Conservation (phyloP, 2,888 invertebrate species). For the Melipona beecheii region DNA sequence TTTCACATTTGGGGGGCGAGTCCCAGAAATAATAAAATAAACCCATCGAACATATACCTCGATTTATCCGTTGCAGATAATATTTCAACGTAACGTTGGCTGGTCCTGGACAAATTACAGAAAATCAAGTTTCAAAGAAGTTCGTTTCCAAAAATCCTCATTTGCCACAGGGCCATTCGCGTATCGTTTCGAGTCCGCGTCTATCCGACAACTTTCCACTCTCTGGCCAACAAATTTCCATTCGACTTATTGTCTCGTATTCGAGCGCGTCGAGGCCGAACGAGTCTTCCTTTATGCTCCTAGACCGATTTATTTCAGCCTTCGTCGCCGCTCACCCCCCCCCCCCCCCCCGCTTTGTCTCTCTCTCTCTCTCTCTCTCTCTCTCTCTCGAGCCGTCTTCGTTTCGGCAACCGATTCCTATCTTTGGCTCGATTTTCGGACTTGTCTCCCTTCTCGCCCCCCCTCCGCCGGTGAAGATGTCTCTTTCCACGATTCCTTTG, state of each 20-base stretch:
- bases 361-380: not conserved
- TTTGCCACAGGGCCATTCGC: not conserved
- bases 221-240: not conserved
- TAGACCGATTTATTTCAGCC: slow-evolving; percentile 7
- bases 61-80: no score
- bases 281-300: not conserved
- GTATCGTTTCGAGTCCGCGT: not conserved
- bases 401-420: slow-evolving; percentile 8
- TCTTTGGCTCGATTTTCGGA: slow-evolving; percentile 18
- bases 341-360: not conserved
- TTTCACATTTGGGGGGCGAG: no score
- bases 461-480: no score
- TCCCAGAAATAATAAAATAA: no score
- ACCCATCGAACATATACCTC: no score
- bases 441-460: slow-evolving; percentile 1
- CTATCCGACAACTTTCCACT: not conserved
- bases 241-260: not conserved
- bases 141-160: not conserved
- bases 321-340: no score
- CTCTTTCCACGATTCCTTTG: slow-evolving; percentile 2
- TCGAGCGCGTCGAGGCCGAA: not conserved
- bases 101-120: no score
- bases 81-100: no score
- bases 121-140: no score
- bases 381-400: not conserved